Conservation (phyloP, 2,797 vertebrate species). For the Sphenopsis melanotis region DNA sequence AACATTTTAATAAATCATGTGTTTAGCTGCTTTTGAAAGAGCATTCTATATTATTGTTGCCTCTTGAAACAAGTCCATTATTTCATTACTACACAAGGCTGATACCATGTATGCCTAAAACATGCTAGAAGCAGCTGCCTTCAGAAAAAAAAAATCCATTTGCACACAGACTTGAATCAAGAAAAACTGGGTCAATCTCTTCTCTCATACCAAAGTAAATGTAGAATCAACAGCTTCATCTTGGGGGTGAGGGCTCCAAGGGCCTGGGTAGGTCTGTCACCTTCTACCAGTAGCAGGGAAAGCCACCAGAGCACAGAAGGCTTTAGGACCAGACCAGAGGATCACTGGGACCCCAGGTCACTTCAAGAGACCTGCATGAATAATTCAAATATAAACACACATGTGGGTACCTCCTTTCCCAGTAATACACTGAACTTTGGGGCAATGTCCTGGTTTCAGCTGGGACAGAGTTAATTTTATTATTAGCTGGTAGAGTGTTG, state of each 20-base stretch:
- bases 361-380: not conserved
- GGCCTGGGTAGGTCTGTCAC: not conserved
- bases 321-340: not conserved
- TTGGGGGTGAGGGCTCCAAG: accelerated
- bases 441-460: accelerated
- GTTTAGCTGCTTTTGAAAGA: slow-evolving; percentile 22
- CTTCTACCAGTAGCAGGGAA: not conserved
- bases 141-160: not conserved
- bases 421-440: accelerated
- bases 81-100: not conserved
- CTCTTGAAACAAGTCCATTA: not conserved
- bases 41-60: not conserved
- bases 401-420: not conserved
- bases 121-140: not conserved
- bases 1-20: slow-evolving; percentile 7
- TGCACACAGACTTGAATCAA: not conserved
- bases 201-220: not conserved
- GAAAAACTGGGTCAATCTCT: not conserved
- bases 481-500: not conserved
- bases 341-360: accelerated
- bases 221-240: not conserved
- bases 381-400: not conserved
- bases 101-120: not conserved
- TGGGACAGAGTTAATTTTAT: not conserved
- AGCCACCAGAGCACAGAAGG: not conserved